Conservation (phyloP, 2,797 vertebrate genomes). For the Decapterus maruadsi region DNA sequence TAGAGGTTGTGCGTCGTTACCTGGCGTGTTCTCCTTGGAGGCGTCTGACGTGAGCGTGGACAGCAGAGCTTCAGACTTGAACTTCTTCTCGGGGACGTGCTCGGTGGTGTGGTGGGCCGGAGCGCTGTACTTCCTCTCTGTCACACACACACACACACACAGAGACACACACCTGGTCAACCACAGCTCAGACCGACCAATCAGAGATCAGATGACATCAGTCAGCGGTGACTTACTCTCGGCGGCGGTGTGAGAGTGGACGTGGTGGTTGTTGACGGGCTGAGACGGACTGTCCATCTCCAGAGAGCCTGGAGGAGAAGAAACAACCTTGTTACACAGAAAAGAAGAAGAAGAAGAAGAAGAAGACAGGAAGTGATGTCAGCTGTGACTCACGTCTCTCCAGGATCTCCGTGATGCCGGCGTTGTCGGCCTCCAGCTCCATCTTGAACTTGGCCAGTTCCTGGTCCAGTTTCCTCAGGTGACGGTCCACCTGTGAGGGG, state of each 20-base stretch:
- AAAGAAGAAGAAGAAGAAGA: background rate
- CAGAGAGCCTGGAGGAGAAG: constrained; percentile 88
- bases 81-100: constrained; percentile 98
- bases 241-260: constrained; percentile 93
- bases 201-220: no score
- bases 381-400: constrained; percentile 91
- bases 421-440: constrained; percentile 99
- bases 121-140: constrained; percentile 97
- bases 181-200: no score
- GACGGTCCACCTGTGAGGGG: constrained; percentile 94
- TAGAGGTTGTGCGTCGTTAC: no score
- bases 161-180: no score
- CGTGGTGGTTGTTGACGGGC: constrained; percentile 98
- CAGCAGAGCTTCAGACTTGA: constrained; percentile 98
- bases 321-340: background rate
- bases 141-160: background rate
- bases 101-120: constrained; percentile 94
- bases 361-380: background rate
- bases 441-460: constrained; percentile 99
- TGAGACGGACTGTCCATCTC: constrained; percentile 98
- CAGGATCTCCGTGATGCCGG: constrained; percentile 98
- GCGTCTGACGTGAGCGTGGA: constrained; percentile 97
- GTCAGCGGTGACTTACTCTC: constrained; percentile 89
- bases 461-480: constrained; percentile 97
- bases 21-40: constrained; percentile 96